Conservation (phyloP, 2,888 invertebrate species). For the Notodonta dromedarius region DNA sequence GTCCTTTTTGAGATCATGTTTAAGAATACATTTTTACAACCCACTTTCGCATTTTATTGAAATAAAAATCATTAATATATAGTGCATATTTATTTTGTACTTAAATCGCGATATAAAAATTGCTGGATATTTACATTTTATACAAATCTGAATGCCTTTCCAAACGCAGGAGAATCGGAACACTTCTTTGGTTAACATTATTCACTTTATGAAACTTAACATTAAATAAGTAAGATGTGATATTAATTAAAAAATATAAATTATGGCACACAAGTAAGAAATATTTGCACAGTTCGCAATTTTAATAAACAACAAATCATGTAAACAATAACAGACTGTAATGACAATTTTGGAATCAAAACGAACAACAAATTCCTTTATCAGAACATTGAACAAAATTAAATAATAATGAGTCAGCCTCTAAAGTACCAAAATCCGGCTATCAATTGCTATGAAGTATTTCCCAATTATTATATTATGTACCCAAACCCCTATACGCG, state of each 20-base stretch:
- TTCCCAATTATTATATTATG: too few species aligned
- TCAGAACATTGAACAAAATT: not conserved
- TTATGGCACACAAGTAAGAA: constrained; percentile 8
- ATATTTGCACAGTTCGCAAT: constrained; percentile 5
- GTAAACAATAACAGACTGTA: constrained; percentile 19
- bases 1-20: constrained; percentile 46
- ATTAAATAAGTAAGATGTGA: not conserved
- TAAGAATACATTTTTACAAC: constrained; percentile 41
- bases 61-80: constrained; percentile 22
- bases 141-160: constrained; percentile 23
- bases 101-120: constrained; percentile 47
- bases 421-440: not conserved
- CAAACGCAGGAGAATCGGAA: constrained; percentile 13
- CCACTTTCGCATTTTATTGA: constrained; percentile 4
- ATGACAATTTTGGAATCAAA: constrained; percentile 33
- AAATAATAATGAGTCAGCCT: constrained; percentile 1
- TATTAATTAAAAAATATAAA: constrained; percentile 5
- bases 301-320: constrained; percentile 22
- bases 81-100: constrained; percentile 47
- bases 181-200: constrained; percentile 35
- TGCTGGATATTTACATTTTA: constrained; percentile 43
- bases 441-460: too few species aligned
- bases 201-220: constrained; percentile 3
- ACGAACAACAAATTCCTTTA: constrained; percentile 35
- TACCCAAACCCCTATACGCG: too few species aligned